Base-by-base conservation (phyloP, 37 sponge, comb jelly and placozoan species). In the Amphimedon queenslandica region DNA sequence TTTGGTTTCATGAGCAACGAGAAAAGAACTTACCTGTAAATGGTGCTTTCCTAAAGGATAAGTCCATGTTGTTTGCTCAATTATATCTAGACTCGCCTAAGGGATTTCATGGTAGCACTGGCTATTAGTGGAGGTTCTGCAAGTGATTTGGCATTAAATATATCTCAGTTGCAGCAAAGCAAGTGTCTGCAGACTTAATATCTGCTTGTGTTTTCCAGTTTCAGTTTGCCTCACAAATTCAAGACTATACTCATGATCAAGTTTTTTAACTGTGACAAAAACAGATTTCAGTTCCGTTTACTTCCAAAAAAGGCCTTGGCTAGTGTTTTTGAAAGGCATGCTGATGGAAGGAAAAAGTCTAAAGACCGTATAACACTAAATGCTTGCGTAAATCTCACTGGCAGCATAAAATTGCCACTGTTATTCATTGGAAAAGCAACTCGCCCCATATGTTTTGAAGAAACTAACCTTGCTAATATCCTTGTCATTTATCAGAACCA, bases 241-340 rank as follows among this genome's bases (percentile, higher is more conserved):
- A 63, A 55, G 66, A 79, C 37, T 35, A 63, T 2, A 25, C 70
- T 64, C 20, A 18, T 67, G 28, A 58, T 84, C 60, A 78, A 82
- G 57, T 55, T 87, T 27, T 86, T 69, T 37, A 87, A 87, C 73
- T 87, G 84, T 64, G 87, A 91, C 78, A 87, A 91, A 73, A 91
- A 83, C 70, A 87, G 87, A 4, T 80, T 91, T 25, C 55, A 81
- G 55, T 91, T 56, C 67, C 67, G 78, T 38, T 57, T 81, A 20
- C 69, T 91, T 1, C 92, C 87, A 60, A 37, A 67, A 1, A 70
- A 71, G 43, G 80, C 85, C 30, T 39, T 90, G 2, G 86, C 82
- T 71, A 29, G 73, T 27, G 20, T 36, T 30, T 76, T 55, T 73
- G 90, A 89, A 63, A 83, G 78, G 29, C 71, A 79, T 27, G 84